Conservation (phyloP, 2,113 vertebrate species). For the Ctenomys sociabilis region DNA sequence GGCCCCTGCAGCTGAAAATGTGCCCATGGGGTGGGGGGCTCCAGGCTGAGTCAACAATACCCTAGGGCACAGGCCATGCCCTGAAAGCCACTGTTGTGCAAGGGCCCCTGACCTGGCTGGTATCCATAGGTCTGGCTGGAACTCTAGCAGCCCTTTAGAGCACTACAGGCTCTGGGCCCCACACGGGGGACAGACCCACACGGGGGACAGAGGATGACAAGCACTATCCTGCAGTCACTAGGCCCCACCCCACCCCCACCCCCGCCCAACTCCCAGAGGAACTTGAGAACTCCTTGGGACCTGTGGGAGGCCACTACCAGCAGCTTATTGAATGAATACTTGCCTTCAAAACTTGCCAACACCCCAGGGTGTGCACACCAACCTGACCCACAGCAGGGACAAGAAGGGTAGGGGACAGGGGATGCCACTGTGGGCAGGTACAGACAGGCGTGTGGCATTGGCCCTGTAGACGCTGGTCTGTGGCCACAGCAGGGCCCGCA, state of each 20-base stretch:
- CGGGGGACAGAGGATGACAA: background rate
- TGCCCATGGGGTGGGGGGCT: background rate
- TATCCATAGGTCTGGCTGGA: background rate
- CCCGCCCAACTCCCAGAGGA: background rate
- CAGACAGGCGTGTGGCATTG: background rate
- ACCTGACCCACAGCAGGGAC: accelerated
- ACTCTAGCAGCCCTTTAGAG: background rate
- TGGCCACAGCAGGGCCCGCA: background rate
- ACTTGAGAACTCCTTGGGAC: background rate
- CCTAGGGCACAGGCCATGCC: background rate
- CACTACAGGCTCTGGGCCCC: background rate
- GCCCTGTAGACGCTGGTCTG: background rate
- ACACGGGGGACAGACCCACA: background rate
- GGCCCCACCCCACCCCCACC: accelerated
- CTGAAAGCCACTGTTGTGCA: background rate
- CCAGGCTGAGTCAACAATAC: background rate
- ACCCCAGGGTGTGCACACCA: background rate
- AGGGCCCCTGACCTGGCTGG: background rate
- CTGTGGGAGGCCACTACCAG: background rate
- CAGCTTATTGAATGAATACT: background rate
- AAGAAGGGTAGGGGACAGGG: accelerated
- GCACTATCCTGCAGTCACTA: background rate
- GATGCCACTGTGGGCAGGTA: background rate
- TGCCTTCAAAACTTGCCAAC: background rate
- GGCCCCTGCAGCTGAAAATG: background rate